Evolutionary conservation across 2,888 invertebrate species (phyloP).

Genomic region (Rhodophaea formosa): DNA sequence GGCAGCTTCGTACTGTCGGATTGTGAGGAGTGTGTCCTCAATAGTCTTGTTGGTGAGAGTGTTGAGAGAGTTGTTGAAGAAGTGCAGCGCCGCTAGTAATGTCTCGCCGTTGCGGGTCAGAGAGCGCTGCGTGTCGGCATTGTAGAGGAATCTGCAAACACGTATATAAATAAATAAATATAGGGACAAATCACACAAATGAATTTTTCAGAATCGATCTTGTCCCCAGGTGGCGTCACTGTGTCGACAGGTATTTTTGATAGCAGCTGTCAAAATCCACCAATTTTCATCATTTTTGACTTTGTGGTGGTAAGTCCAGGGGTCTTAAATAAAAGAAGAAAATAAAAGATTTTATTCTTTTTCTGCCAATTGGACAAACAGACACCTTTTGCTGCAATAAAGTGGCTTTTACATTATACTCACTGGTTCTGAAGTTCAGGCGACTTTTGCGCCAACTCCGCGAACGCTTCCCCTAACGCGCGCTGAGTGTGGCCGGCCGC

Average conservation of each 20-base stretch:
- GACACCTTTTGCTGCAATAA: no score
- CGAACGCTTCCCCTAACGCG: slow-evolving; percentile 95
- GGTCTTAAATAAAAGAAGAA: no score
- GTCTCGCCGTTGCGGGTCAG: slow-evolving; percentile 95
- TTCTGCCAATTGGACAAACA: no score
- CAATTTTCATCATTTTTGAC: no score
- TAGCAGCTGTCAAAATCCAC: no score
- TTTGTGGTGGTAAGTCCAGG: no score
- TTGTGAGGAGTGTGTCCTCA: slow-evolving; percentile 91
- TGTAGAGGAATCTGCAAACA: slow-evolving; percentile 87
- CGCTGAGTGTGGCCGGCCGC: slow-evolving; percentile 91
- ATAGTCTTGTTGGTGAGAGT: slow-evolving; percentile 99
- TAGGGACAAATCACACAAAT: no score
- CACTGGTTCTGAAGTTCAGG: slow-evolving; percentile 93
- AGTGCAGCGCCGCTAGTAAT: slow-evolving; percentile 94
- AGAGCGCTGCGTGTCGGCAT: slow-evolving; percentile 97
- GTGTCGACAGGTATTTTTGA: no score
- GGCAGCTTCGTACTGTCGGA: slow-evolving; percentile 83
- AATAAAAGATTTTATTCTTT: no score
- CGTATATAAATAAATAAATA: not conserved
- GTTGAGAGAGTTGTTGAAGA: slow-evolving; percentile 97
- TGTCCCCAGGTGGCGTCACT: no score
- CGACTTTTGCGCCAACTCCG: slow-evolving; percentile 97
- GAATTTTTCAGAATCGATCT: no score
- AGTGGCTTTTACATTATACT: slow-evolving; percentile 30